Evolutionary conservation across 2,113 vertebrate genomes (phyloP).

Genomic region (Uria lomvia): DNA sequence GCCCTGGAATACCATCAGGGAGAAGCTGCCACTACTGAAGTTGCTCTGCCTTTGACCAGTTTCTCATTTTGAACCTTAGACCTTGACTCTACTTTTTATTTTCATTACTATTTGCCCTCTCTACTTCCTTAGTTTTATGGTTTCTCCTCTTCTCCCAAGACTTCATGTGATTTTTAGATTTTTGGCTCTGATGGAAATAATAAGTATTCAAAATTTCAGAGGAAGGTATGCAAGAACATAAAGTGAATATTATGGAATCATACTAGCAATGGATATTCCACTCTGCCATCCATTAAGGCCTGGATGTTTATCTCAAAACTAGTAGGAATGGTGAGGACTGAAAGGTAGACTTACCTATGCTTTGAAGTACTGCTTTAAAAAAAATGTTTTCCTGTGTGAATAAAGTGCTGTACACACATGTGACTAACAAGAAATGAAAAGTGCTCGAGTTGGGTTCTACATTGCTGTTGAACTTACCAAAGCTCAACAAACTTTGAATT

Average conservation of each 20-base stretch:
- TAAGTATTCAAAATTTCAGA: background rate
- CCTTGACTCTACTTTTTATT: background rate
- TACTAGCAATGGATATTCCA: background rate
- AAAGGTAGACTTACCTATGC: background rate
- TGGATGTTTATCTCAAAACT: background rate
- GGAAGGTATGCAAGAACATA: background rate
- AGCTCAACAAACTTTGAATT: background rate
- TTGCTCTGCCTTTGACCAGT: background rate
- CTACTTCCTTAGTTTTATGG: background rate
- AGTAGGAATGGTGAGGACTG: background rate
- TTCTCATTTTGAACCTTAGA: background rate
- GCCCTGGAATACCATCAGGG: background rate
- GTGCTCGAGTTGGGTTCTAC: background rate
- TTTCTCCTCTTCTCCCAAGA: background rate
- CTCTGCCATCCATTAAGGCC: background rate
- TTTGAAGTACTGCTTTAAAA: background rate
- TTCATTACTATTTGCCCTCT: background rate
- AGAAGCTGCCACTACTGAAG: background rate
- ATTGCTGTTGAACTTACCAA: background rate
- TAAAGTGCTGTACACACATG: background rate
- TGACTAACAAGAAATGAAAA: background rate
- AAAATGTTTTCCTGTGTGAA: background rate
- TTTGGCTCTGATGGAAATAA: background rate
- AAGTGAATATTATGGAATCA: background rate
- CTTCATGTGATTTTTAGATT: background rate